Conservation (phyloP, 1,140 invertebrate species). For the Periplaneta americana region DNA sequence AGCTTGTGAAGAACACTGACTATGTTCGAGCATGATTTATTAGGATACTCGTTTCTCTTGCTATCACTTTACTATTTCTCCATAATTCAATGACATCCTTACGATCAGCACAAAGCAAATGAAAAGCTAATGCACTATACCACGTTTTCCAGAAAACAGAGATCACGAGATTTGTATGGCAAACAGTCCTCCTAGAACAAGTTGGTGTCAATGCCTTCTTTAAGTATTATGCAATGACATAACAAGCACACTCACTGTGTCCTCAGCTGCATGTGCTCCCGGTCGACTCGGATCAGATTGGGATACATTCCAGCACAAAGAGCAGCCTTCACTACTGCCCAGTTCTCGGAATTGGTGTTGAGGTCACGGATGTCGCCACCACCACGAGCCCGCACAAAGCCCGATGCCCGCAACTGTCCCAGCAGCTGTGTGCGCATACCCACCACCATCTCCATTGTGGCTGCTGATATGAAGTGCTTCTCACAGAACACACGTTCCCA, state of each 20-base stretch:
- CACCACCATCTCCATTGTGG: slow-evolving; percentile 83
- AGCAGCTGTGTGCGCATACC: slow-evolving; percentile 72
- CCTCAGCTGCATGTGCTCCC: slow-evolving; percentile 47
- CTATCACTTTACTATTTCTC: no score
- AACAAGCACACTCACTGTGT: slow-evolving; percentile 57
- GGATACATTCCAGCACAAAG: slow-evolving; percentile 83
- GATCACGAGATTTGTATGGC: no score
- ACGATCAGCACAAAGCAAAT: no score
- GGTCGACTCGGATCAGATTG: slow-evolving; percentile 68
- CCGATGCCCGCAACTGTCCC: slow-evolving; percentile 76
- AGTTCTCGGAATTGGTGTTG: slow-evolving; percentile 84
- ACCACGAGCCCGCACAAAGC: slow-evolving; percentile 73
- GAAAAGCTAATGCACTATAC: no score
- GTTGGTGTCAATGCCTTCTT: no score
- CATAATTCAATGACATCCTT: no score
- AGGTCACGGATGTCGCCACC: slow-evolving; percentile 68
- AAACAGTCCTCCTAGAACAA: no score
- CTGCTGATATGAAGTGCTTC: slow-evolving; percentile 71
- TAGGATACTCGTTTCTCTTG: no score
- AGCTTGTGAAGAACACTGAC: no score
- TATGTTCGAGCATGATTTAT: no score
- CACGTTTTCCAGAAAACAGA: no score
- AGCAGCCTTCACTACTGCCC: slow-evolving; percentile 88
- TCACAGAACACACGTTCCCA: slow-evolving; percentile 71
- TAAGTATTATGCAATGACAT: no score